phyloP scores from a whole-genome alignment of 2,113 vertebrate genomes.

The Oncorhynchus masou region DNA sequence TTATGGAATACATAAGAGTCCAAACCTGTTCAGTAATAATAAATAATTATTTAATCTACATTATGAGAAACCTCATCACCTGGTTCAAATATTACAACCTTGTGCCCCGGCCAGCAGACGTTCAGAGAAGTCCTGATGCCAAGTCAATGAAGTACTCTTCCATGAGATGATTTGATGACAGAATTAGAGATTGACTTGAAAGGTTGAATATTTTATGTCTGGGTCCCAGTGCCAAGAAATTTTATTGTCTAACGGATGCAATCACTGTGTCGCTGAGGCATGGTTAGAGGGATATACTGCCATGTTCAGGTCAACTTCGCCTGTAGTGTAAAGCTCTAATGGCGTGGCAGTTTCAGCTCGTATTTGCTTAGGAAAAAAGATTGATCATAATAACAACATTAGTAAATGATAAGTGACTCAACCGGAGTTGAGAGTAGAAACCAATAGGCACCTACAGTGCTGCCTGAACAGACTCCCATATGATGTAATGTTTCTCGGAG shows the following conservation, averaged over 20 bases:
- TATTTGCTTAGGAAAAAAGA: constrained; percentile 1
- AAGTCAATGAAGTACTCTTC: constrained; percentile 52
- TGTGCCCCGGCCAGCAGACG: constrained; percentile 44
- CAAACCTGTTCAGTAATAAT: constrained; percentile 23
- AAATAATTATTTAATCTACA: constrained; percentile 70
- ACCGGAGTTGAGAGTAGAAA: constrained; percentile 52
- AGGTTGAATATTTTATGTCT: constrained; percentile 52
- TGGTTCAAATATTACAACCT: constrained; percentile 51
- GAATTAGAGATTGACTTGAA: constrained; percentile 56
- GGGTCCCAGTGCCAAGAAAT: constrained; percentile 45
- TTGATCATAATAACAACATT: constrained; percentile 51
- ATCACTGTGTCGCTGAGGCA: constrained; percentile 37
- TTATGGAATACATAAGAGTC: constrained; percentile 36
- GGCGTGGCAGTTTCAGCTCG: background rate
- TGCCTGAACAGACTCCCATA: constrained; percentile 45
- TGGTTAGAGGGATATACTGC: background rate
- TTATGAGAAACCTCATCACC: constrained; percentile 62
- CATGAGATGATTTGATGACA: constrained; percentile 58
- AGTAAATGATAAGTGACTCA: constrained; percentile 52
- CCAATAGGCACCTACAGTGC: constrained; percentile 45
- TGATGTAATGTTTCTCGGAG: constrained; percentile 71
- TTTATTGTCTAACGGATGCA: constrained; percentile 52
- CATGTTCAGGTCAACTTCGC: background rate
- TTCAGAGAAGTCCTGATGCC: constrained; percentile 45
- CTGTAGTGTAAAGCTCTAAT: background rate